phyloP scores from a whole-genome alignment of 2,888 invertebrate genomes.

The Leptinotarsa haldemani region DNA sequence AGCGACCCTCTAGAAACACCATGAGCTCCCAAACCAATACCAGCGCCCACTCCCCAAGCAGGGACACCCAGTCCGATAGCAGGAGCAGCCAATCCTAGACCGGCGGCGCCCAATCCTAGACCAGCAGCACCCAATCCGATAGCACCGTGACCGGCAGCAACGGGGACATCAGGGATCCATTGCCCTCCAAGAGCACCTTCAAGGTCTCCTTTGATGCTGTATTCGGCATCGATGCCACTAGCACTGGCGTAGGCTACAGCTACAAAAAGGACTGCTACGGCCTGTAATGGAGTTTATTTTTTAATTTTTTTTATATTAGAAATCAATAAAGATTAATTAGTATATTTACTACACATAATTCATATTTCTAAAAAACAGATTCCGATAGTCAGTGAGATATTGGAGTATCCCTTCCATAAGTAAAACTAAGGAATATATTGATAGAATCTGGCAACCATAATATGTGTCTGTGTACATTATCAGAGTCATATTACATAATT shows the following conservation, averaged over 20 bases:
- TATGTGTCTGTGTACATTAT: no score
- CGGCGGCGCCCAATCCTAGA: slow-evolving; percentile 1
- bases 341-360: no score
- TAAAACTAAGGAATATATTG: no score
- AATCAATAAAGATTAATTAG: no score
- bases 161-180: slow-evolving; percentile 47
- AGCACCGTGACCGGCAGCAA: slow-evolving; percentile 35
- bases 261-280: slow-evolving; percentile 52
- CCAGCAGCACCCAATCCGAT: slow-evolving; percentile 12
- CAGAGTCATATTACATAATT: no score
- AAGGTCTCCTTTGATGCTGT: slow-evolving; percentile 39
- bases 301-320: no score
- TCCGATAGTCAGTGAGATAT: no score
- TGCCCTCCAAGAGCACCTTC: slow-evolving; percentile 47
- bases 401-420: no score
- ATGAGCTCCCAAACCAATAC: slow-evolving; percentile 32
- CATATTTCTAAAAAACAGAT: no score
- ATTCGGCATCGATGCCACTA: slow-evolving; percentile 23
- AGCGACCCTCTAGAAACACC: slow-evolving; percentile 42
- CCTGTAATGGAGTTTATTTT: slow-evolving; percentile 35
- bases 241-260: slow-evolving; percentile 52
- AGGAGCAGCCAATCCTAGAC: slow-evolving; percentile 26
- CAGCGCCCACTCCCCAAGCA: slow-evolving; percentile 36
- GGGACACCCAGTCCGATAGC: slow-evolving; percentile 27
- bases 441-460: no score